Percentiles rank a stretch among this genome's conserved stretches.
These are phyloP conservation scores for Rhopilema esculentum DNA, from an alignment of 30 jellyfish, hydroid and myxozoan genomes.

Conservation along the genomic window DNA sequence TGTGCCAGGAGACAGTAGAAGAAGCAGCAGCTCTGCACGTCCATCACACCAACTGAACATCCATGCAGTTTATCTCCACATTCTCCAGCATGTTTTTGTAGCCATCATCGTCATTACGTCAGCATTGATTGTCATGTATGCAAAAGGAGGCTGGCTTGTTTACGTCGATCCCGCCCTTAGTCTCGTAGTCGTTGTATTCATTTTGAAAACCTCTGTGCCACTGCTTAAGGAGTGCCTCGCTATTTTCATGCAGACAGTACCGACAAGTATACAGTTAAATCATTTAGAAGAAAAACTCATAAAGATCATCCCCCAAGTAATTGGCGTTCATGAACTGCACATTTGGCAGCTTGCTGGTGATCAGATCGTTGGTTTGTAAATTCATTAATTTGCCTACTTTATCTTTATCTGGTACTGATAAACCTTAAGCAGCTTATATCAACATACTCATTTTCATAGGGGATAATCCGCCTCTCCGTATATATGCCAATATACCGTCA, in stretches of 20 bases:
- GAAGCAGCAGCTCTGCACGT: not conserved
- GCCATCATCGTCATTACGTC: slow-evolving; percentile 71
- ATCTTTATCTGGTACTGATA: not conserved
- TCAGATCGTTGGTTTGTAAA: slow-evolving; percentile 77
- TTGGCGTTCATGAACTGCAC: slow-evolving; percentile 88
- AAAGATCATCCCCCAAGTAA: slow-evolving; percentile 51
- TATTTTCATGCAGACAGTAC: slow-evolving; percentile 91
- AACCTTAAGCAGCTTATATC: not conserved
- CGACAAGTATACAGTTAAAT: slow-evolving; percentile 73
- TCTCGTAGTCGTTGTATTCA: slow-evolving; percentile 67
- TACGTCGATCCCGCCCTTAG: slow-evolving; percentile 86
- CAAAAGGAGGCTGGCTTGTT: slow-evolving; percentile 58
- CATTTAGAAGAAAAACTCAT: slow-evolving; percentile 76
- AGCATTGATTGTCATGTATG: slow-evolving; percentile 61
- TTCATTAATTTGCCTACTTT: not conserved
- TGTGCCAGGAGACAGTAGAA: no score
- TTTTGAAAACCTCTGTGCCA: slow-evolving; percentile 76
- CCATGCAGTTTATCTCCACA: slow-evolving; percentile 81
- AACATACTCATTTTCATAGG: not conserved
- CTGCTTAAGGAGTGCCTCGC: slow-evolving; percentile 71
- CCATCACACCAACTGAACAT: slow-evolving; percentile 79
- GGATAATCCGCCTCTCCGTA: not conserved
- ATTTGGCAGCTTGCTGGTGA: slow-evolving; percentile 93
- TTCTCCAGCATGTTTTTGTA: slow-evolving; percentile 74
- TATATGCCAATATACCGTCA: no score